Evolutionary conservation across 2,113 vertebrate species (phyloP).

Genomic region (Sterrhoptilus dennistouni): DNA sequence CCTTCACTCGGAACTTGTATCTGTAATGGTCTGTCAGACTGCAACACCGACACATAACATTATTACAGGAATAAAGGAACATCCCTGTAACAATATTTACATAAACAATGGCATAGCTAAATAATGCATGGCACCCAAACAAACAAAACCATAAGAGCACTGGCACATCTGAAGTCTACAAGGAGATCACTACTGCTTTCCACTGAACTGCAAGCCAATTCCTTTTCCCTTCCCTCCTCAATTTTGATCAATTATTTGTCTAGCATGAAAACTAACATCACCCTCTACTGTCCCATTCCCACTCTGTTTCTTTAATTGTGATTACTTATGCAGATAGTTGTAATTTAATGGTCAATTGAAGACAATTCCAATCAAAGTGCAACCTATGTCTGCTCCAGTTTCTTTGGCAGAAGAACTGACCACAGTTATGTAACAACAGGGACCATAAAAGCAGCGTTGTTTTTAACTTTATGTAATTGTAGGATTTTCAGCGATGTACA

Average conservation of each 20-base stretch:
- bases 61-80: neutral
- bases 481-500: neutral
- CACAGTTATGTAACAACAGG: neutral
- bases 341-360: neutral
- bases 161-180: neutral
- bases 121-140: neutral
- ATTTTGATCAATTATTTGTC: neutral
- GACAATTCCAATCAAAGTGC: neutral
- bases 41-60: neutral
- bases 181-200: neutral
- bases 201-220: neutral
- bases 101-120: neutral
- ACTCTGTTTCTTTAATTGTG: neutral
- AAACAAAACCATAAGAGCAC: neutral
- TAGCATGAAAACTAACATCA: neutral
- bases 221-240: neutral
- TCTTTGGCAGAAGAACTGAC: constrained; percentile 16
- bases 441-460: neutral
- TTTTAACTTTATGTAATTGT: constrained; percentile 32
- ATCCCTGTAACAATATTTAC: neutral
- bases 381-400: constrained; percentile 2
- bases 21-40: neutral
- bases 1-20: neutral
- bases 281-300: neutral
- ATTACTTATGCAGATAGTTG: neutral